Evolutionary conservation across 2,113 vertebrate genomes (phyloP).

Genomic region (Caracal caracal): DNA sequence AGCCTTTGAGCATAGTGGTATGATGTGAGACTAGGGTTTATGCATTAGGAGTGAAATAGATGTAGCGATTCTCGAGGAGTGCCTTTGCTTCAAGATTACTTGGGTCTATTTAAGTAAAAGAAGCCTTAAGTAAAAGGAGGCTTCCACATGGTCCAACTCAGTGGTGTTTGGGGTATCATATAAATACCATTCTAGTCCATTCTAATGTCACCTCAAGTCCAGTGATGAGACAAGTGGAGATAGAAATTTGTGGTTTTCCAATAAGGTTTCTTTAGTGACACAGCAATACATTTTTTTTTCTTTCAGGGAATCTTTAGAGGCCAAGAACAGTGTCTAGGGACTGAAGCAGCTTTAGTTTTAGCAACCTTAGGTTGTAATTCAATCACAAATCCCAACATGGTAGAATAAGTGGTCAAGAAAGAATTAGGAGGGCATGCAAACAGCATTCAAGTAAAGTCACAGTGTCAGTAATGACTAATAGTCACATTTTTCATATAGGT

Average conservation of each 20-base stretch:
- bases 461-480: not conserved
- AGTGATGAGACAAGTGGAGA: not conserved
- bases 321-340: not conserved
- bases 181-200: not conserved
- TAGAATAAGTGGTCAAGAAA: not conserved
- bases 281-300: slow-evolving; percentile 4
- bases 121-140: not conserved
- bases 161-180: not conserved
- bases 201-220: not conserved
- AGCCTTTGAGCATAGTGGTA: not conserved
- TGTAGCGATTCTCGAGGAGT: not conserved
- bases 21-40: not conserved
- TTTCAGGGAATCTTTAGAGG: not conserved
- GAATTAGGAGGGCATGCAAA: not conserved
- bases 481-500: slow-evolving; percentile 15
- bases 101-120: not conserved
- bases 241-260: slow-evolving; percentile 22
- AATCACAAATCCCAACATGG: not conserved
- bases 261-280: not conserved
- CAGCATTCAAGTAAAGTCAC: not conserved
- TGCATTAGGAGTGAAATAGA: not conserved
- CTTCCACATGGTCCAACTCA: not conserved
- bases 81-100: not conserved
- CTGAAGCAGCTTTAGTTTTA: not conserved
- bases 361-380: not conserved